Evolutionary conservation across 2,797 vertebrate species (phyloP), one percentile per base, ranked within the genome.

Genomic region (Phataginus tricuspis): DNA sequence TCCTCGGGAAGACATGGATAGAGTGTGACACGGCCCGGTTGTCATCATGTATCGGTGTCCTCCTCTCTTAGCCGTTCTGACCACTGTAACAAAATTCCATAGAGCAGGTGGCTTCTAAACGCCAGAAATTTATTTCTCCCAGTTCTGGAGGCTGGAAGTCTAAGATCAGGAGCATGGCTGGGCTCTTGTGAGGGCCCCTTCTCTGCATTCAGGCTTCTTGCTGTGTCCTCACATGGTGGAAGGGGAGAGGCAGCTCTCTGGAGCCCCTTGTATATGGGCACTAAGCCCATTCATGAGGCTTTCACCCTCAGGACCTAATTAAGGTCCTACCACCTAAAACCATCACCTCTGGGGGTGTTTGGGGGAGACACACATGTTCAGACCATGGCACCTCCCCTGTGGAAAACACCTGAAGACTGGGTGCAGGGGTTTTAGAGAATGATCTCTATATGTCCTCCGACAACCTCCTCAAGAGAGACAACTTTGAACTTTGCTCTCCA

Each of bases 311-410:
- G 34, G 25, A 39, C 42, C 39, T 31, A 14, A 59, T 37, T 69
- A 25, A n/a, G 34, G 19, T 7, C 39, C 68, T 5, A 0, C 18
- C 23, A 57, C 31, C 39, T 25, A 39, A 66, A 4, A 39, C 49
- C 13, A 2, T 74, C 57, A 10, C 18, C 37, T 75, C 39, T 59
- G 49, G 27, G 25, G 25, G 25, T 39, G 49, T 45, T 49, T 88
- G 31, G 37, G 23, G 57, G 63, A 57, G 59, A 49, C 4, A 3
- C 6, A 37, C 7, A 66, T 71, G 57, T 75, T 66, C 51, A 57
- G 18, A 19, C 25, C 2, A 0, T 49, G n/a, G 39, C 0, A 12
- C 19, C 66, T 37, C 25, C 13, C 1, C 12, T 16, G 0, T 31
- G 51, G 42, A 51, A 77, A 55, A 61, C 25, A 34, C 13, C 10